Evolutionary conservation across 2,113 vertebrate species (phyloP).

Genomic region (Chaetops frenatus): DNA sequence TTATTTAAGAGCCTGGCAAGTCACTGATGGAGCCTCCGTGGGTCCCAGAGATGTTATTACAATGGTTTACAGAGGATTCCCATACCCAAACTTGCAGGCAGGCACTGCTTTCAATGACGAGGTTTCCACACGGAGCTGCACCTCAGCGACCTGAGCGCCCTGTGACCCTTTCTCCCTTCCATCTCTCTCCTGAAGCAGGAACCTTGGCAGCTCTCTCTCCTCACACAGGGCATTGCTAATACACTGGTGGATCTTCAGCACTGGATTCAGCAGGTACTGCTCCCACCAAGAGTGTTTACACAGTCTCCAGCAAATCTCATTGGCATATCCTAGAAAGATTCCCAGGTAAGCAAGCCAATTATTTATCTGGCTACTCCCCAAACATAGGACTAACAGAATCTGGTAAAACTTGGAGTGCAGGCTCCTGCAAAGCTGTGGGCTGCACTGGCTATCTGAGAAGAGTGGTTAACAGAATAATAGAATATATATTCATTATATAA

Average conservation of each 20-base stretch:
- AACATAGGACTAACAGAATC: neutral
- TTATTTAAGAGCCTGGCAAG: neutral
- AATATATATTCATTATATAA: neutral
- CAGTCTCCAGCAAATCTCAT: neutral
- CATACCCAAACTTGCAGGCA: neutral
- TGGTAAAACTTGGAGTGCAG: neutral
- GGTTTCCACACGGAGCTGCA: neutral
- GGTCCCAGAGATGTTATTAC: neutral
- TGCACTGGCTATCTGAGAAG: neutral
- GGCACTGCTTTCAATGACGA: rapidly evolving
- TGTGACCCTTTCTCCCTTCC: neutral
- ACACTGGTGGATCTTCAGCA: neutral
- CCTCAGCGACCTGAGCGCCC: neutral
- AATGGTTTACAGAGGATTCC: neutral
- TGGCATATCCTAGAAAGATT: neutral
- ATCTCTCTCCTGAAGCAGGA: neutral
- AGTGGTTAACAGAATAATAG: neutral
- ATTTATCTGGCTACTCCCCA: no score
- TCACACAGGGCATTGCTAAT: neutral
- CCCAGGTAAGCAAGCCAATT: neutral
- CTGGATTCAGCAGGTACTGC: neutral
- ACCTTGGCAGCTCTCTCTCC: neutral
- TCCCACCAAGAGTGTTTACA: neutral
- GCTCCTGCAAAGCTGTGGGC: neutral
- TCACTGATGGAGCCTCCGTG: neutral